These are phyloP conservation scores for Podarcis raffonei DNA, from an alignment of 2,113 vertebrate species.

Conservation along the genomic window DNA sequence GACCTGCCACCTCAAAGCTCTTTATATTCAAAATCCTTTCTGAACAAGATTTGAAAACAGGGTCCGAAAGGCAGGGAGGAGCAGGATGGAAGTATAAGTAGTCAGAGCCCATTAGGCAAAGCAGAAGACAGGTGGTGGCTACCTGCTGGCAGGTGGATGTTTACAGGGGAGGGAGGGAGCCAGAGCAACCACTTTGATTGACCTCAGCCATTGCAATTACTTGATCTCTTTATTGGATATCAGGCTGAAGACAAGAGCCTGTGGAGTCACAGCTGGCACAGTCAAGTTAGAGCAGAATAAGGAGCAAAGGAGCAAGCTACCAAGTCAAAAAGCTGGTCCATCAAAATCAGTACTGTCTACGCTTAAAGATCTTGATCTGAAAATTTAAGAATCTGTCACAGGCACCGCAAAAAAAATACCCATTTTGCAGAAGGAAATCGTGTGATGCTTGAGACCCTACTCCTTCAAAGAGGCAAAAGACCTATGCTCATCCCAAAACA, in stretches of 20 bases:
- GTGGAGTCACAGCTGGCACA: no score
- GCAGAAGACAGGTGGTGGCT: not conserved
- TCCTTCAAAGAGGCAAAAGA: no score
- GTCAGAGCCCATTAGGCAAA: not conserved
- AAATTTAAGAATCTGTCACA: no score
- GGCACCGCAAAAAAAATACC: no score
- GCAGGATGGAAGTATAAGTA: not conserved
- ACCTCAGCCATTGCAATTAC: not conserved
- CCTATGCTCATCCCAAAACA: no score
- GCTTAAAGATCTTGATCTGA: no score
- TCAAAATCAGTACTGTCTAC: no score
- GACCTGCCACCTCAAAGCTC: not conserved
- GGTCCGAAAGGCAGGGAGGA: not conserved
- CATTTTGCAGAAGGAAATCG: no score
- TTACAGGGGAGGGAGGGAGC: not conserved
- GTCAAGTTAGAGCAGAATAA: no score
- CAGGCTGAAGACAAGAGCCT: not conserved
- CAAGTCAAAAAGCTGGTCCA: no score
- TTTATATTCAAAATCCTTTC: not conserved
- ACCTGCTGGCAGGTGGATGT: not conserved
- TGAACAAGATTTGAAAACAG: not conserved
- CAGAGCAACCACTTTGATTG: not conserved
- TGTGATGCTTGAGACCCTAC: no score
- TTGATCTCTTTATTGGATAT: constrained; percentile 13
- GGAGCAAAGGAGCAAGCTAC: no score